These are phyloP conservation scores for Lordiphosa clarofinis DNA, from an alignment of 1,140 invertebrate species.

Conservation along the genomic window DNA sequence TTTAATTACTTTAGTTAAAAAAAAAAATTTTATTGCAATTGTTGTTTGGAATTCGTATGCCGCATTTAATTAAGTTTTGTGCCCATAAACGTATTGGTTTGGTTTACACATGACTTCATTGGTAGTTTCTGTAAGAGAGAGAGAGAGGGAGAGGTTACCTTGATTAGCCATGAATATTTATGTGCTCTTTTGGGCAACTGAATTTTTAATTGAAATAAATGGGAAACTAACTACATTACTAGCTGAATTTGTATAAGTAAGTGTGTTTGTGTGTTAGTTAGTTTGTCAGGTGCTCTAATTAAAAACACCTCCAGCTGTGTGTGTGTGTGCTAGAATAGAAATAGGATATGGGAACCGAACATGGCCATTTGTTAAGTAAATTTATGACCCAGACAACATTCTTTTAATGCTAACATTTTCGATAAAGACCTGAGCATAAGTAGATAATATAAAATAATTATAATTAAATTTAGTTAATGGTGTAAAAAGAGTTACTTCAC, in stretches of 20 bases:
- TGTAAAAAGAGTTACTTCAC: no score
- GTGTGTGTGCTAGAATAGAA: not conserved
- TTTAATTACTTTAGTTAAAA: conserved; percentile 66
- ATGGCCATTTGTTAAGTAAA: conserved; percentile 32
- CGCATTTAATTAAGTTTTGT: conserved; percentile 57
- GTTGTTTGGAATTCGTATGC: conserved; percentile 50
- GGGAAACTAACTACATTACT: conserved; percentile 43
- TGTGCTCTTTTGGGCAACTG: conserved; percentile 28
- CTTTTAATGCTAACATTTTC: conserved; percentile 1
- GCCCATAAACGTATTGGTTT: conserved; percentile 43
- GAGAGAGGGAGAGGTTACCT: conserved; percentile 17
- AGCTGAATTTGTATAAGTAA: conserved; percentile 16
- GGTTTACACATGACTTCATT: conserved; percentile 51
- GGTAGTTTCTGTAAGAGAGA: conserved; percentile 19
- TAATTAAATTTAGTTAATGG: no score
- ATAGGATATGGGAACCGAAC: not conserved
- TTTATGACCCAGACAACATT: conserved; percentile 43
- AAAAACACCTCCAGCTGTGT: conserved; percentile 53
- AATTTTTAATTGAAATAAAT: conserved; percentile 69
- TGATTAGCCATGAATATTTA: conserved; percentile 67
- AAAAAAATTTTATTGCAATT: conserved; percentile 64
- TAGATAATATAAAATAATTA: no score
- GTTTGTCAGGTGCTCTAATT: conserved; percentile 53
- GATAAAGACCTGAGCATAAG: no score
- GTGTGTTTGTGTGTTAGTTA: conserved; percentile 13